These are phyloP conservation scores for Scaptodrosophila lebanonensis DNA, from an alignment of 1,140 invertebrate genomes.

Conservation along the genomic window DNA sequence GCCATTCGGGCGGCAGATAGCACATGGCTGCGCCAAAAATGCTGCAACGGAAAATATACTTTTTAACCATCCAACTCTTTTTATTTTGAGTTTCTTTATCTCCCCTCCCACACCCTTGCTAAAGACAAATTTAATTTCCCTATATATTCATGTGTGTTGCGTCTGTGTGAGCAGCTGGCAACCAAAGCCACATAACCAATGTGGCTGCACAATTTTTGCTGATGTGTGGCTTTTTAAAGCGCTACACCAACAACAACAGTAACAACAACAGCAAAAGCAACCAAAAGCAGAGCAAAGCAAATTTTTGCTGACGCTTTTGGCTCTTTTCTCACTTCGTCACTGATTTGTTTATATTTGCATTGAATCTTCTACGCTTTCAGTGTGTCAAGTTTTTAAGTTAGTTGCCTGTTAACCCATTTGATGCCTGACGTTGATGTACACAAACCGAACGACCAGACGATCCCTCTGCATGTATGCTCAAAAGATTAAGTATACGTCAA, in stretches of 20 bases:
- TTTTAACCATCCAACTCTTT: conserved; percentile 29
- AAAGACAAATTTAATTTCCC: conserved; percentile 68
- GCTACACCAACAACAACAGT: not conserved
- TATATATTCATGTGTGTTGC: conserved; percentile 9
- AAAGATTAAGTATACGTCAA: conserved; percentile 65
- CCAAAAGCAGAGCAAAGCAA: not conserved
- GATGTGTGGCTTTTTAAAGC: conserved; percentile 49
- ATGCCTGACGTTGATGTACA: conserved; percentile 44
- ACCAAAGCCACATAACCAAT: conserved; percentile 11
- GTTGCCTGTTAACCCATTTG: conserved; percentile 64
- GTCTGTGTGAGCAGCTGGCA: conserved; percentile 2
- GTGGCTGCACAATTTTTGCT: conserved; percentile 48
- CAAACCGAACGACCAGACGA: not conserved
- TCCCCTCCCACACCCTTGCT: too few species aligned
- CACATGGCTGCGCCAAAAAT: conserved; percentile 42
- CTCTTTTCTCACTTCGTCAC: conserved; percentile 13
- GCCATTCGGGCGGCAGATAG: not conserved
- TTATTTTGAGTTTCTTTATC: conserved; percentile 11
- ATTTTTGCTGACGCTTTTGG: conserved; percentile 41
- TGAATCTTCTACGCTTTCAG: conserved; percentile 61
- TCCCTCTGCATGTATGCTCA: conserved; percentile 8
- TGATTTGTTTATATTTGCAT: conserved; percentile 75
- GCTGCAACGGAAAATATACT: conserved; percentile 48
- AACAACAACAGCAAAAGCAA: conserved; percentile 7
- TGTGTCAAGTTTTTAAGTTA: conserved; percentile 59